Evolutionary conservation across 2,113 vertebrate species (phyloP), one percentile per base, ranked within the genome.

Genomic region (Grallaria varia): DNA sequence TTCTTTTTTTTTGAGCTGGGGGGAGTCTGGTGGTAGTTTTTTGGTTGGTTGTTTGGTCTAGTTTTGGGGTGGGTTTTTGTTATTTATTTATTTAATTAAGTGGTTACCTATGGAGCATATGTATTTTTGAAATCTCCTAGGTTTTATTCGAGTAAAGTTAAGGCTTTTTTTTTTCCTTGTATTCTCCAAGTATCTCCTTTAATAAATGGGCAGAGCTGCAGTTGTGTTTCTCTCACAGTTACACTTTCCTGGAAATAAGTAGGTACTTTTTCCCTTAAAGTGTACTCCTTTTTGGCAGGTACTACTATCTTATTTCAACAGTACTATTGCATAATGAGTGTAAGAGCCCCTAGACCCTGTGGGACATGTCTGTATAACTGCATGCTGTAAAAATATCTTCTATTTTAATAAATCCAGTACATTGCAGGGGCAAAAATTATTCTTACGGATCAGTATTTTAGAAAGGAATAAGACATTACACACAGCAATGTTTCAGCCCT

Each of bases 11-110:
- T n/a, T n/a, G n/a, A n/a, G n/a, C n/a, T n/a, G 12, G 22, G 15
- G 4, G 5, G 4, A 42, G 5, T 68, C 49, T 37, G 53, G 6
- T 28, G 21, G 10, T 63, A 27, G 30, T n/a, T 40, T 62, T 33
- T n/a, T 31, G 10, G 14, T 64, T 33, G 10, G n/a, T 86, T 55
- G 2, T 0, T 33, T 62, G 27, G 5, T 28, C 14, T 1, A 0
- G 7, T 27, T 20, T 55, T 12, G 9, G 15, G 8, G 15, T 1
- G 2, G 10, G 8, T 3, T 21, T 21, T 30, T 39, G 50, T 40
- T 52, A 8, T 25, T 45, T 49, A 21, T 62, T 63, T 40, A 3
- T 31, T 42, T 20, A 30, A 52, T 28, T 14, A 25, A 52, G 25
- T 12, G 50, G 13, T 35, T 77, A 30, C 6, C 4, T 74, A 11